Evolutionary conservation across 2,113 vertebrate genomes (phyloP), one percentile per base, ranked within the genome.

Genomic region (Cynoglossus semilaevis): DNA sequence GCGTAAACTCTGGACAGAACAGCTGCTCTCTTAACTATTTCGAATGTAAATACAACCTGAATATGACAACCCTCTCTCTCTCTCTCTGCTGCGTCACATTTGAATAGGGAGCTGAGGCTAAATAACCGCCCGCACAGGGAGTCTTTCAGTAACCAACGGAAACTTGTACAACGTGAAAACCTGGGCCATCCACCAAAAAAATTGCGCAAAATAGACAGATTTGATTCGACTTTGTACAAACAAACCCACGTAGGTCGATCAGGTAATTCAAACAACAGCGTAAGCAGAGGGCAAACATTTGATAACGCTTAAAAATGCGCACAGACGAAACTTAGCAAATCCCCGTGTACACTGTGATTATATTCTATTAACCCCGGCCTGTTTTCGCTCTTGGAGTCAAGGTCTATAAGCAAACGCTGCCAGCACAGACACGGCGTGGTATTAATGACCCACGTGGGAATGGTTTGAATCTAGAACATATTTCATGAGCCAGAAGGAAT

Each of bases 401-500:
- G 49, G 51, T 55, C 75, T 75, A 55, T 76, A 51, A 80, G 59
- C 66, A 70, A 83, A 80, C 42, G 58, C 63, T 70, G 76, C 72
- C 74, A 63, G 68, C 52, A 61, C 64, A 63, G 58, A 84, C 74
- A 56, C 37, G 63, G 71, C 40, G 51, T 55, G 67, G 64, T 60
- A 80, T 79, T 83, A 85, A 87, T 57, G 67, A 74, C 63, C 51
- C 82, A 78, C 82, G 71, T 56, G 85, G 85, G 87, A 90, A 77
- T 48, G 69, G 81, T 85, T 83, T 48, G 61, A 82, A 80, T 78
- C 79, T 72, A 83, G 73, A 81, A 67, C 77, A 87, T 83, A 87
- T 87, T 88, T 90, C 81, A 88, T 77, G 80, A 86, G 74, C 69
- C 64, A 67, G 77, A 84, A 81, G 75, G 70, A 87, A 84, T 76